phyloP scores from a whole-genome alignment of 1,140 invertebrate genomes.

The Intoshia linei region DNA sequence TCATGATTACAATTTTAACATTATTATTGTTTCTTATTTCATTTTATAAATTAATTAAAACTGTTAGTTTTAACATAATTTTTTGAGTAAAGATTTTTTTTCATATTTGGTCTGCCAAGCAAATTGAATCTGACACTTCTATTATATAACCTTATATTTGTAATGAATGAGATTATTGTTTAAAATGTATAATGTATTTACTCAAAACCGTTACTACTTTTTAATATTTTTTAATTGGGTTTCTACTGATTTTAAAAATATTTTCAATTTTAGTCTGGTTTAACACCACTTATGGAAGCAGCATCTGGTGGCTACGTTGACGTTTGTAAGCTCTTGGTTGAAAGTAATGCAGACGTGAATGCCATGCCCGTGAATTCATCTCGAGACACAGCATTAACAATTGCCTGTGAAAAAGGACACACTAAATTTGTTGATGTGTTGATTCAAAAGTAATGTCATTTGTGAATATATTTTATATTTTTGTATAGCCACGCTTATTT shows the following conservation, averaged over 20 bases:
- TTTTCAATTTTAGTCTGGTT: constrained; percentile 35
- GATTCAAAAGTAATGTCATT: constrained; percentile 11
- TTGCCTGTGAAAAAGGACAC: constrained; percentile 93
- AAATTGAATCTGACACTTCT: no score
- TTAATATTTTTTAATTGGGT: background rate
- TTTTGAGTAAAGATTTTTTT: no score
- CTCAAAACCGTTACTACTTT: background rate
- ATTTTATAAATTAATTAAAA: no score
- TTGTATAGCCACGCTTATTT: constrained; percentile 40
- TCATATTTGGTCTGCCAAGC: no score
- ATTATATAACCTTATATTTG: no score
- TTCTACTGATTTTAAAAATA: no score
- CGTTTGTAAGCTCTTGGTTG: constrained; percentile 64
- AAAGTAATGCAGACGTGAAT: constrained; percentile 89
- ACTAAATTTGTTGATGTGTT: constrained; percentile 64
- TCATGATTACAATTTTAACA: no score
- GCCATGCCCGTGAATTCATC: constrained; percentile 83
- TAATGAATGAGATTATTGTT: no score
- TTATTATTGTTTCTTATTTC: no score
- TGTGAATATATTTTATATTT: constrained; percentile 6
- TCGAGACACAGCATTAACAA: constrained; percentile 79
- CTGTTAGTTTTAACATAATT: no score
- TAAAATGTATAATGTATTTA: background rate
- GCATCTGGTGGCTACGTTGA: constrained; percentile 93
- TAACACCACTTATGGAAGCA: constrained; percentile 94